Base-by-base conservation (phyloP, 2,888 invertebrate genomes). In the Cybosia mesomella region DNA sequence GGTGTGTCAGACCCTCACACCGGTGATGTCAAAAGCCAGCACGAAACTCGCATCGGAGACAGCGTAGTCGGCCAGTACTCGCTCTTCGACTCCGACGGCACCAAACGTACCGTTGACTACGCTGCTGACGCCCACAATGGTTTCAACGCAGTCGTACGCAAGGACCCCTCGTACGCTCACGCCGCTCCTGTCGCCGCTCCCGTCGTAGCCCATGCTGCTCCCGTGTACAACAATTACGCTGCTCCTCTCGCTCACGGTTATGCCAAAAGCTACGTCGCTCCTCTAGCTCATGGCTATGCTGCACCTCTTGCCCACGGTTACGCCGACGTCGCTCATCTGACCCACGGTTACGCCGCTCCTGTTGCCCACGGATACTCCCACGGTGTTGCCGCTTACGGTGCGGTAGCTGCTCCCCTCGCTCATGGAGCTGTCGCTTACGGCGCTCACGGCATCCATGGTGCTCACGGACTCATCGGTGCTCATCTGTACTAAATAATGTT, bases 1-100 rank as follows among this genome's bases (percentile, higher is more conserved):
- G 93, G 93, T 55, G 94, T 94, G 68, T 87, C 92, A 32, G 94
- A 94, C 87, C 94, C 94, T 43, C 91, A 94, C 88, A 94, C 94
- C 85, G 94, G 94, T 34, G 94, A 94, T 79, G 92, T 93, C 75
- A 94, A 94, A 90, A 91, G 91, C 89, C 96, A 96, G 89, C 95
- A 96, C 76, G 96, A 96, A 91, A 95, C 95, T 67, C 96, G 96
- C 71, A 91, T 93, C 75, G 96, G 96, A 11, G 96, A 96, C 89
- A 94, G 94, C 76, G 96, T 96, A 58, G 95, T 95, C 74, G 93
- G 93, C 71, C 93, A 92, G 74, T 92, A 92, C 90, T 92, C 92
- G 10, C 89, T 92, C 67, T 84, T 96, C 91, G 86, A 95, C 80
- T 95, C 96, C 43, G 96, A 96, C 84, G 96, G 96, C 77, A 95